Base-by-base conservation (phyloP, 2,113 vertebrate species). In the Thryonomys swinderianus region DNA sequence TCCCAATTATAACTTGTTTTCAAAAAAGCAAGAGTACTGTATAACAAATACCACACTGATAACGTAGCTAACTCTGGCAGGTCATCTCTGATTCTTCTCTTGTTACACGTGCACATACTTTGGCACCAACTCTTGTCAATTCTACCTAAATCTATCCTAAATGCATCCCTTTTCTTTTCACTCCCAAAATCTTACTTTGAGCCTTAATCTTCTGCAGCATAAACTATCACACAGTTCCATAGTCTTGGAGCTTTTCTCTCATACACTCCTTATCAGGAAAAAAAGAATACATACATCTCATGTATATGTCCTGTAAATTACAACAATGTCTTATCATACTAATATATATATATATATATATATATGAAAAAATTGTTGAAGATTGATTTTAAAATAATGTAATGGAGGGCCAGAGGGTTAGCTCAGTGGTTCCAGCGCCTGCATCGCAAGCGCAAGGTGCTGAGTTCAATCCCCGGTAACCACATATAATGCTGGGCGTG, bases 1-100 rank as follows among this genome's bases (percentile, higher is more conserved):
- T 94, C 92, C 64, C 92, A 95, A 74, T 94, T 73, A 48, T 74
- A 95, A 91, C 40, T 96, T 95, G 34, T 84, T 76, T 84, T 94
- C 51, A 45, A 48, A 95, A 91, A 92, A 92, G 59, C 76, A 81
- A 87, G 81, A 34, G 64, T 55, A 67, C n/a, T 57, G 57, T 40
- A 78, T 40, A 88, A 69, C 67, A 88, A 67, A 95, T 57, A 91
- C 61, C 30, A 48, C 55, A 88, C 59, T 93, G 79, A 66, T 89
- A 81, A 87, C 78, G 88, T 78, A n/a, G 53, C 64, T 93, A 95
- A 93, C 34, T 45, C 16, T 45, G 37, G 82, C 66, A 90, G 90
- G 79, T 88, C 66, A 90, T 90, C 90, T 95, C 87, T 81, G 51
- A 97, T 48, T 84, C 57, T 95, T 78, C 81, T 79, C 76, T 97